A percentile compares a stretch with the other conserved stretches of the same genome.
phyloP scores from a whole-genome alignment of 2,113 vertebrate species.

The Zosterops borbonicus region DNA sequence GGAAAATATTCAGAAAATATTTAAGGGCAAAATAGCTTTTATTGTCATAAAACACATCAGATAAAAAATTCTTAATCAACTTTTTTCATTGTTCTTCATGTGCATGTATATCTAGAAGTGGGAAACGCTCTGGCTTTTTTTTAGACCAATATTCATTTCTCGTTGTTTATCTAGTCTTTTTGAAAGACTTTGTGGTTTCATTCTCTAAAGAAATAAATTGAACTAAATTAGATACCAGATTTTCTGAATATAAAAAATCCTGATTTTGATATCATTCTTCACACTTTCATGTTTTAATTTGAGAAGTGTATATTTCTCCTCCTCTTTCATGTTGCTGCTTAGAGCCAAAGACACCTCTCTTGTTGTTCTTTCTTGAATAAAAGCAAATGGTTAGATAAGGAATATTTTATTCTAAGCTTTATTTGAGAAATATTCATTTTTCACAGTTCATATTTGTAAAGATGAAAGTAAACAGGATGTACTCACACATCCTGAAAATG shows the following conservation, averaged over 20 bases:
- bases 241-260: not conserved
- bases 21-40: not conserved
- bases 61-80: not conserved
- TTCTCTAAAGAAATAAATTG: not conserved
- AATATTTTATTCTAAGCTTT: not conserved
- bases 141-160: not conserved
- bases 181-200: not conserved
- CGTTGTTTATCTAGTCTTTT: not conserved
- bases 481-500: not conserved
- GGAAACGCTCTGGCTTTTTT: not conserved
- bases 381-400: not conserved
- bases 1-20: not conserved
- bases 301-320: not conserved
- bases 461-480: not conserved
- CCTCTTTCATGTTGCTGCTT: rapidly evolving
- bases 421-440: not conserved
- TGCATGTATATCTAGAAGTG: not conserved
- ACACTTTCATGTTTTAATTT: not conserved
- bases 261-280: not conserved
- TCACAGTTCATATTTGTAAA: not conserved
- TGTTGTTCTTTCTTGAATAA: not conserved
- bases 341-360: not conserved
- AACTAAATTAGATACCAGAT: not conserved
- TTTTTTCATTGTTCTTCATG: not conserved
- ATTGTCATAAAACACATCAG: not conserved